phyloP scores from a whole-genome alignment of 2,113 vertebrate species.

The Microtus pennsylvanicus region DNA sequence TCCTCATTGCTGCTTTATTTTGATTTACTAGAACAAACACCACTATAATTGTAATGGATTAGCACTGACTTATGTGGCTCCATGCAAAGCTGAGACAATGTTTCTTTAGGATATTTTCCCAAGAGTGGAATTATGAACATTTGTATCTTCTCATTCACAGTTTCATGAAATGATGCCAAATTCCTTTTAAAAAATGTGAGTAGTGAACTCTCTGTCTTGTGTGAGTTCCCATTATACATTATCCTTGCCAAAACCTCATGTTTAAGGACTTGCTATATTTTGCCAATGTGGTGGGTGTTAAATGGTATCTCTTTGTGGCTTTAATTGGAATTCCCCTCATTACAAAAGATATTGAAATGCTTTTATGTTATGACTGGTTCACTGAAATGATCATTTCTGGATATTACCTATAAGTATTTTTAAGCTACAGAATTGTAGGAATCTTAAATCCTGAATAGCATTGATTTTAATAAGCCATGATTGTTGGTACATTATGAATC shows the following conservation, averaged over 20 bases:
- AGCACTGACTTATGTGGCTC: not conserved
- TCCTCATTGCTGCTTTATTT: not conserved
- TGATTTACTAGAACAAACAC: not conserved
- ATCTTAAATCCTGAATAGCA: not conserved
- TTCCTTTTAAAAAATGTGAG: conserved; percentile 36
- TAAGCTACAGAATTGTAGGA: not conserved
- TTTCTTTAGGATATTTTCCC: conserved; percentile 4
- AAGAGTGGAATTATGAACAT: conserved; percentile 24
- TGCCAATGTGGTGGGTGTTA: conserved; percentile 64
- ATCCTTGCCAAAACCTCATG: conserved; percentile 61
- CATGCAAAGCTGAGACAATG: not conserved
- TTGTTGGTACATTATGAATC: not conserved
- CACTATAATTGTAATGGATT: not conserved
- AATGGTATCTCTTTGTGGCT: conserved; percentile 66
- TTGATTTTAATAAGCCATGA: not conserved
- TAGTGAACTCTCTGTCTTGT: not conserved
- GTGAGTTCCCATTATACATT: conserved; percentile 49
- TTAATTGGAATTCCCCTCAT: conserved; percentile 76
- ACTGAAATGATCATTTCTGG: not conserved
- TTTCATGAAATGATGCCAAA: conserved; percentile 39
- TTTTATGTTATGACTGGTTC: conserved; percentile 23
- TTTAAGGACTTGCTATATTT: conserved; percentile 54
- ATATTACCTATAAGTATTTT: not conserved
- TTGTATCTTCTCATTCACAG: not conserved
- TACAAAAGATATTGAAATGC: conserved; percentile 65